Base-by-base conservation (phyloP, 2,113 vertebrate genomes). In the Mungos mungo region DNA sequence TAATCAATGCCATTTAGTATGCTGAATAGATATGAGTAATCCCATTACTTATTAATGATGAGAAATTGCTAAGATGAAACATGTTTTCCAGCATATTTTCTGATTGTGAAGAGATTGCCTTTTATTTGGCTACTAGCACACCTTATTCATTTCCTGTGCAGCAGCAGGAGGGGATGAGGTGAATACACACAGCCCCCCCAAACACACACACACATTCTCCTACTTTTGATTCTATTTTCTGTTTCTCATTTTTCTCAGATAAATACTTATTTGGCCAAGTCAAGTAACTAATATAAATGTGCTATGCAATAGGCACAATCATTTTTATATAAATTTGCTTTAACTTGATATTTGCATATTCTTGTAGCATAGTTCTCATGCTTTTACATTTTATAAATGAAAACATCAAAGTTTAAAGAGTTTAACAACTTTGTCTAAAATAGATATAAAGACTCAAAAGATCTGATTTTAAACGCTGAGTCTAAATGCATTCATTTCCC, bases 21-120 rank as follows among this genome's bases (percentile, higher is more conserved):
- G 77, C 35, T 21, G 2, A 97, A 96, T 7, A 95, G 97, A 97
- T 69, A 93, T 69, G 93, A 98, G 69, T 95, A 97, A 97, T 96
- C 96, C 94, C 90, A 98, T 98, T 97, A 97, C 86, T 95, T 97
- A 98, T 97, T 98, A 98, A 98, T 97, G 95, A 25, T 94, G 87
- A 97, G 96, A 92, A 97, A 97, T 77, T 90, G 50, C 84, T 97
- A 76, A 66, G 77, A 96, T 96, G 11, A 98, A 98, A 89, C 93
- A 95, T 93, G 91, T 93, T 96, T 92, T 86, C 31, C 38, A 82
- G 23, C 11, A 25, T 84, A 77, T 82, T 79, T 95, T 83, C 35
- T 85, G 50, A 95, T 81, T 81, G 80, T 91, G 14, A 81, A 88
- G 82, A 63, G 23, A 69, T 21, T 81, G n/a, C 31, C 65, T 96